A percentile compares a stretch with the other conserved stretches of the same genome.
phyloP scores from a whole-genome alignment of 2,888 invertebrate genomes.

The Apodemia zela region DNA sequence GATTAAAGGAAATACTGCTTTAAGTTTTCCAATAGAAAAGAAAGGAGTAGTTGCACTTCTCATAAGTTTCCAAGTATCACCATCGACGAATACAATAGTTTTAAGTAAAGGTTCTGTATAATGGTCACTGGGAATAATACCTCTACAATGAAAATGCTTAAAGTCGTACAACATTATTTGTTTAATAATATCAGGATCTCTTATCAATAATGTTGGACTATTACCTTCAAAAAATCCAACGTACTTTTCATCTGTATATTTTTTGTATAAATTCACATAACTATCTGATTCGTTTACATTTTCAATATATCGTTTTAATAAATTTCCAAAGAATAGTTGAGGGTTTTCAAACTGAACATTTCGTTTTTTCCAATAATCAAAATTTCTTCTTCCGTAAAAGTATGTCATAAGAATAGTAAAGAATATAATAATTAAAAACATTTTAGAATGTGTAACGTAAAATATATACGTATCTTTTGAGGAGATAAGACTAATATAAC shows the following conservation, averaged over 20 bases:
- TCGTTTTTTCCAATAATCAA: constrained; percentile 45
- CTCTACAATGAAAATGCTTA: constrained; percentile 13
- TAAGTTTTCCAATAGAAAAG: constrained; percentile 55
- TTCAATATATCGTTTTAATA: constrained; percentile 23
- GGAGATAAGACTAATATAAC: too few species aligned
- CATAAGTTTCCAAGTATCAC: constrained; percentile 55
- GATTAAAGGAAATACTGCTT: constrained; percentile 58
- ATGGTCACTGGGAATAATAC: neutral
- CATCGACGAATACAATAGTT: constrained; percentile 44
- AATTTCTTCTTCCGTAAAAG: constrained; percentile 45
- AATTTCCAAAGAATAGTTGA: constrained; percentile 43
- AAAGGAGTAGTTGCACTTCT: constrained; percentile 57
- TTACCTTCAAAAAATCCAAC: constrained; percentile 17
- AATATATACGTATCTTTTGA: too few species aligned
- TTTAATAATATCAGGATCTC: constrained; percentile 17
- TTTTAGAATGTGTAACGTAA: neutral
- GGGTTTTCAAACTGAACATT: constrained; percentile 49
- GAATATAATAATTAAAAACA: neutral
- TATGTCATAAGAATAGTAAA: constrained; percentile 28
- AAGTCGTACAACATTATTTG: constrained; percentile 3
- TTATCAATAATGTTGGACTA: neutral
- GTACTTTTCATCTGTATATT: constrained; percentile 15
- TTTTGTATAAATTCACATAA: constrained; percentile 8
- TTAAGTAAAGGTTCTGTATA: constrained; percentile 15
- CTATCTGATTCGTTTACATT: constrained; percentile 2